Evolutionary conservation across 2,888 invertebrate species (phyloP).

Genomic region (Oscheius sp.): DNA sequence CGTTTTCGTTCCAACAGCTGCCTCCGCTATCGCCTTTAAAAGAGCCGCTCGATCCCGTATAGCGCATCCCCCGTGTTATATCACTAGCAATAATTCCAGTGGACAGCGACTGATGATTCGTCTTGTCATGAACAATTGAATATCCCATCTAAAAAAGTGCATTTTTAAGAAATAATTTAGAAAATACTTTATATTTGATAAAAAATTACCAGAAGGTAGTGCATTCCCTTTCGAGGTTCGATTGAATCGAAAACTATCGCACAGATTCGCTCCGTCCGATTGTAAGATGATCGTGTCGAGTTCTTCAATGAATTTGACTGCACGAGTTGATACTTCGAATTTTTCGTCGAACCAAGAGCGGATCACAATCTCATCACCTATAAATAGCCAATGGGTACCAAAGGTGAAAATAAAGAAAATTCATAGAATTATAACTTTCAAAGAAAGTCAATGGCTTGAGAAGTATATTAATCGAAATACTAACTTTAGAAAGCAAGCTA

Average conservation of each 20-base stretch:
- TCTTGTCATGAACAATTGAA: background rate
- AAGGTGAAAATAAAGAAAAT: too few relatives aligned
- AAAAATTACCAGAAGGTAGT: background rate
- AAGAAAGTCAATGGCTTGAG: too few relatives aligned
- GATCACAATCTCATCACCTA: too few relatives aligned
- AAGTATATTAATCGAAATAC: too few relatives aligned
- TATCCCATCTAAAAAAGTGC: background rate
- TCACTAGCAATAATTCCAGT: background rate
- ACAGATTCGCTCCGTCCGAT: background rate
- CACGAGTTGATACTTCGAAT: too few relatives aligned
- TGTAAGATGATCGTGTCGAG: background rate
- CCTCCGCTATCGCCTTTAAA: background rate
- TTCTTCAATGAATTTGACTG: slow-evolving; percentile 29
- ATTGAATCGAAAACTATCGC: background rate
- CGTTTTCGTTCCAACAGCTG: background rate
- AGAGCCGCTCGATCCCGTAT: background rate
- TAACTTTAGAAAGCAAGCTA: too few relatives aligned
- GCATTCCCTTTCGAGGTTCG: slow-evolving; percentile 1
- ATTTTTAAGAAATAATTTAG: background rate
- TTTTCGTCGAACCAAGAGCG: too few relatives aligned
- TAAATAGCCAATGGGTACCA: too few relatives aligned
- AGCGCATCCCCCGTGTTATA: background rate
- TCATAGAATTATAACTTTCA: too few relatives aligned
- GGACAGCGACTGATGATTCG: background rate
- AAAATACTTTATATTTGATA: background rate